Conservation (phyloP, 2,113 vertebrate genomes). For the Dolichallabes microphthalmus region DNA sequence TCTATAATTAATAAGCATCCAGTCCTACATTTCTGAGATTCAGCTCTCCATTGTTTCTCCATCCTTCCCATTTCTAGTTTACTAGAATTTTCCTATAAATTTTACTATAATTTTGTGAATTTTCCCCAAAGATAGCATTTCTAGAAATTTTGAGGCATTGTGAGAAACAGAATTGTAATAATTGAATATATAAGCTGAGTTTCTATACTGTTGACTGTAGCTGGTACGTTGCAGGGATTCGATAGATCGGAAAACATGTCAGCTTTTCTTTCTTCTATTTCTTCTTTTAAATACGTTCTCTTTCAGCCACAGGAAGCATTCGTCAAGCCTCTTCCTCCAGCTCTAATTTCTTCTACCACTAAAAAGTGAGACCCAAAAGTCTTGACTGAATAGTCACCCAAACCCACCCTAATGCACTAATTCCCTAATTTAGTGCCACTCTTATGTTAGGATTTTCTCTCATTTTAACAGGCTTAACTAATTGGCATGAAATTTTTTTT, state of each 20-base stretch:
- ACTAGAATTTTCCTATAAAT: too few relatives aligned
- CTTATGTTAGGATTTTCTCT: too few relatives aligned
- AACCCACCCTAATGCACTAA: background rate
- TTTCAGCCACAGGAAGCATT: constrained; percentile 52
- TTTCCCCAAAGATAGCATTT: background rate
- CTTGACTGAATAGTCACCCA: background rate
- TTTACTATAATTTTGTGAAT: too few relatives aligned
- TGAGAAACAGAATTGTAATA: background rate
- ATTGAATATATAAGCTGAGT: background rate
- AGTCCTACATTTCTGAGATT: background rate
- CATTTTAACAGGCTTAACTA: background rate
- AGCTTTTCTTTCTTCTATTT: constrained; percentile 26
- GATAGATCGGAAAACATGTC: background rate
- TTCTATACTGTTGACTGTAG: background rate
- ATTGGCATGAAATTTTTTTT: background rate
- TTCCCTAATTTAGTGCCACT: background rate
- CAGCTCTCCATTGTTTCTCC: background rate
- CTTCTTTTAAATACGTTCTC: constrained; percentile 18
- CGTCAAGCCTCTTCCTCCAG: constrained; percentile 59
- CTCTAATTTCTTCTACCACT: constrained; percentile 53
- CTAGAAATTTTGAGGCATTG: background rate
- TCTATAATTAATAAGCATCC: background rate
- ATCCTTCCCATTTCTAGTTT: background rate
- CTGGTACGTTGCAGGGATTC: background rate
- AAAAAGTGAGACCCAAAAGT: constrained; percentile 61